Percentiles rank a stretch among this genome's conserved stretches.
Evolutionary conservation across 2,797 vertebrate species (phyloP).

Genomic region (Pogonophryne albipinna): DNA sequence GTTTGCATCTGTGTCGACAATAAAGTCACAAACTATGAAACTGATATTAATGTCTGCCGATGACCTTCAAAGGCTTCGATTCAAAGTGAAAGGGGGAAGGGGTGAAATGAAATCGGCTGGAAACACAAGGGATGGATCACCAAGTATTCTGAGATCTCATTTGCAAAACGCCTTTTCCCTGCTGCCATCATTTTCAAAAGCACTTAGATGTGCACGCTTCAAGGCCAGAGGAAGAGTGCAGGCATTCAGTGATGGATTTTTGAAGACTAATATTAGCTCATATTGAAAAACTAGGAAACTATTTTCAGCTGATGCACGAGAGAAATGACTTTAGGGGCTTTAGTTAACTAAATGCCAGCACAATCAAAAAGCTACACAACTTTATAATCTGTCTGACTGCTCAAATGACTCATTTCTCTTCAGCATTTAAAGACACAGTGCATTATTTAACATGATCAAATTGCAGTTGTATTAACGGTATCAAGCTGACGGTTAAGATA

Average conservation of each 20-base stretch:
- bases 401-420: conserved; percentile 40
- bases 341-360: conserved; percentile 57
- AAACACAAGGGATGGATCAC: conserved; percentile 68
- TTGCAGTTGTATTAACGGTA: conserved; percentile 10
- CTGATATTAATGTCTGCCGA: conserved; percentile 52
- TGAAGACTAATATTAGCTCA: conserved; percentile 77
- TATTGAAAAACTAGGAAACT: conserved; percentile 61
- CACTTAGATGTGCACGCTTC: conserved; percentile 76
- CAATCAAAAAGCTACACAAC: conserved; percentile 47
- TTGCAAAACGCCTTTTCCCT: conserved; percentile 67
- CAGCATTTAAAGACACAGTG: conserved; percentile 26
- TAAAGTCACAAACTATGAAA: conserved; percentile 48
- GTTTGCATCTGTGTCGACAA: conserved; percentile 37
- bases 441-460: conserved; percentile 44
- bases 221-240: conserved; percentile 66
- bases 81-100: conserved; percentile 19
- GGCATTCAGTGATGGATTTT: conserved; percentile 65
- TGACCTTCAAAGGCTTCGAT: conserved; percentile 67
- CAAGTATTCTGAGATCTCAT: conserved; percentile 69
- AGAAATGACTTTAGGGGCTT: conserved; percentile 53
- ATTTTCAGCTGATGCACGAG: conserved; percentile 53
- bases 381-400: conserved; percentile 39
- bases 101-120: conserved; percentile 48
- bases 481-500: conserved; percentile 10
- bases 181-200: conserved; percentile 75